Conservation (phyloP, 64 coral and sea anemone species). For the Orbicella faveolata region DNA sequence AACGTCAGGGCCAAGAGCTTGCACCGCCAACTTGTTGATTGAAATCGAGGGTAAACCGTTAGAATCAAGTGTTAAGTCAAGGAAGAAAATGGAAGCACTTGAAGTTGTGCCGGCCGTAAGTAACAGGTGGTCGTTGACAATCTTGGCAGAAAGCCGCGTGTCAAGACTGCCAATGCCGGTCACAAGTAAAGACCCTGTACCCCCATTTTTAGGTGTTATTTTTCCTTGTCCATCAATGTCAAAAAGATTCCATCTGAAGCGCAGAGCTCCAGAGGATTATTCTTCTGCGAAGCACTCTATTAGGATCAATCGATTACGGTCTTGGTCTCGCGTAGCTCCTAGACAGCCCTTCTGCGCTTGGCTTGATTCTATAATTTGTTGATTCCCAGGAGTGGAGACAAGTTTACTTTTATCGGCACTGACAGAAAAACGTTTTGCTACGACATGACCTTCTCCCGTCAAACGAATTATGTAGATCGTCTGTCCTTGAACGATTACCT, state of each 20-base stretch:
- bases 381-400: no score
- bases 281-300: conserved; percentile 2
- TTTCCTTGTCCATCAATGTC: background rate
- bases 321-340: background rate
- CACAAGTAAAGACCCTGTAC: conserved; percentile 1
- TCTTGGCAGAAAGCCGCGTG: background rate
- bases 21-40: background rate
- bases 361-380: background rate
- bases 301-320: background rate
- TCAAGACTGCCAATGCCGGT: background rate
- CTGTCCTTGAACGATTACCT: background rate
- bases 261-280: background rate
- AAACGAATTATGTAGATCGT: background rate
- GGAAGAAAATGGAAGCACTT: background rate
- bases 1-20: background rate
- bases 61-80: background rate
- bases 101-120: conserved; percentile 3
- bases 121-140: background rate
- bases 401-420: no score
- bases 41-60: background rate
- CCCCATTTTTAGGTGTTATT: background rate
- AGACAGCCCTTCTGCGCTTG: background rate
- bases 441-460: background rate
- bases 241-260: background rate
- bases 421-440: background rate